A percentile compares a stretch with the other conserved stretches of the same genome.
These are phyloP conservation scores for Biston stratarius DNA, from an alignment of 2,888 invertebrate genomes.

Conservation along the genomic window DNA sequence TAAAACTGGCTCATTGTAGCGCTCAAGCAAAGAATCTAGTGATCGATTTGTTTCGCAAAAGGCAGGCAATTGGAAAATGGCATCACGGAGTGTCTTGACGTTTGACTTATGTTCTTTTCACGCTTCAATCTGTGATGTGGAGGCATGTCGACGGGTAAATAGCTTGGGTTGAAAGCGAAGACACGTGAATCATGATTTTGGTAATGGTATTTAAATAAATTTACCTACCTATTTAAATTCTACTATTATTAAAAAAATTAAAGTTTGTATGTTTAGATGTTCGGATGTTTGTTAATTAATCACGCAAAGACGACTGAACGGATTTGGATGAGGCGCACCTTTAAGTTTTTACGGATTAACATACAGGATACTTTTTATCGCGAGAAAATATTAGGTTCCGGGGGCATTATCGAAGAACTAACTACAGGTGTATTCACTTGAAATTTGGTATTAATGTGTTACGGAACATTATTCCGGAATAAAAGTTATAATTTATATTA, in stretches of 20 bases:
- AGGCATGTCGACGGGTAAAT: constrained; percentile 34
- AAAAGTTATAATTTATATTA: no score
- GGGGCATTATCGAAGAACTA: no score
- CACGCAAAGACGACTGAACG: no score
- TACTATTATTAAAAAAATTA: constrained; percentile 7
- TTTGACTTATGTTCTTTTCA: constrained; percentile 72
- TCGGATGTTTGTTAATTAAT: no score
- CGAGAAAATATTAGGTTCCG: no score
- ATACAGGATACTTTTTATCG: no score
- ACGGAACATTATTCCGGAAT: no score
- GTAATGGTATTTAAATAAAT: neutral
- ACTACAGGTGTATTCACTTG: no score
- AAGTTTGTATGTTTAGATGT: no score
- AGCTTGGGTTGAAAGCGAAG: constrained; percentile 19
- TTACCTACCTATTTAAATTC: neutral
- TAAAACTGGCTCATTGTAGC: constrained; percentile 1
- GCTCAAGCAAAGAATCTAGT: constrained; percentile 48
- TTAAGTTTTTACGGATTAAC: no score
- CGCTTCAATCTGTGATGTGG: constrained; percentile 51
- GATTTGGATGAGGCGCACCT: no score
- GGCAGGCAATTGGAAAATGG: constrained; percentile 75
- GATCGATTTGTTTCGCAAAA: constrained; percentile 72
- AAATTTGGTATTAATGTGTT: no score
- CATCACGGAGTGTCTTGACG: constrained; percentile 73
- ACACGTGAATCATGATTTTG: constrained; percentile 16